Evolutionary conservation across 2,888 invertebrate genomes (phyloP), one percentile per base, ranked within the genome.

Genomic region (Rhopalosiphum nymphaeae): DNA sequence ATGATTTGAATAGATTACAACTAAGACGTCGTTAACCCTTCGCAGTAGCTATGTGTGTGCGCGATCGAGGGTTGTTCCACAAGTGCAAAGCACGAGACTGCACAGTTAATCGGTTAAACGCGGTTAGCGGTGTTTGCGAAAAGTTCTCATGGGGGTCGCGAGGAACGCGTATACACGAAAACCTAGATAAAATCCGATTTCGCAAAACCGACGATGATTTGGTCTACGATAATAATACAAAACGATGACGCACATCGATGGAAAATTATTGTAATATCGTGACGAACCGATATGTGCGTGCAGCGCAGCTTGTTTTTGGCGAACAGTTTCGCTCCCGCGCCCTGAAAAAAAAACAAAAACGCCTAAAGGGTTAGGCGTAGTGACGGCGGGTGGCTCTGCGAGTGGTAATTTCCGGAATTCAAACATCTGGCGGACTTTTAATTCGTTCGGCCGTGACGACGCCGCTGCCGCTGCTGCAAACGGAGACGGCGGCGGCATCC

Each of bases 351-450:
- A 56, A 85, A 93, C 56, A 42, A 61, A 87, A 87, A 57, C 26
- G n/a, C 13, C 46, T 29, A 56, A 85, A 89, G 56, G 93, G 89
- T 89, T 93, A 7, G 11, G 26, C 13, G 26, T 7, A 21, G 25
- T 3, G 56, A 29, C 29, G 53, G 49, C n/a, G 44, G 3, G 29
- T 16, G n/a, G 42, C 29, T 11, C 2, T 3, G 36, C 44, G 92
- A 61, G 36, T 42, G 36, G 21, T 67, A 86, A 91, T 94, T 91
- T 94, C 94, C 94, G 94, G 94, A 94, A 86, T 87, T n/a, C 86
- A n/a, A 93, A 91, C 94, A 94, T 94, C 57, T 94, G 94, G 94
- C 26, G 90, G 86, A 25, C 90, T 86, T 94, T 94, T 94, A 67
- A 94, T 94, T 93, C 61, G 90, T 94, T 49, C 90, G 90, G 67